Percentiles rank a stretch among this genome's conserved stretches.
Evolutionary conservation across 2,797 vertebrate species (phyloP).

Genomic region (Manis pentadactyla): DNA sequence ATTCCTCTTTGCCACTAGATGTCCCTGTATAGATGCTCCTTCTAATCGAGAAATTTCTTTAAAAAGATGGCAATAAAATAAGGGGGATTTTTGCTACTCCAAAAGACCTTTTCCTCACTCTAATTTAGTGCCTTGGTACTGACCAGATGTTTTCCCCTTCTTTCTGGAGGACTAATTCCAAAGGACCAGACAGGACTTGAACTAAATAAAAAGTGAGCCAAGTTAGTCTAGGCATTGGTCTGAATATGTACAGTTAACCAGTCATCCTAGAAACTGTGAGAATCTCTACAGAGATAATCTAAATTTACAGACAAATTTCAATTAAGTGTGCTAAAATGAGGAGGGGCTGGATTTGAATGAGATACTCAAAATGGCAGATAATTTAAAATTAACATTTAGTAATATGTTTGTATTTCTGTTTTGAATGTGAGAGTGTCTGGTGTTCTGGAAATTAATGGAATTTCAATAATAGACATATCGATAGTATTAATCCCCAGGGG

Average conservation of each 20-base stretch:
- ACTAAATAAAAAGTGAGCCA: background rate
- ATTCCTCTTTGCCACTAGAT: constrained; percentile 61
- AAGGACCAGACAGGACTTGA: background rate
- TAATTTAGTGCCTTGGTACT: background rate
- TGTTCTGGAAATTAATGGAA: background rate
- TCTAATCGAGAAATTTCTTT: background rate
- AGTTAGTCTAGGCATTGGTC: background rate
- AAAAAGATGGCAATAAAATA: background rate
- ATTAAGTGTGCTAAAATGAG: background rate
- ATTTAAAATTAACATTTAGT: background rate
- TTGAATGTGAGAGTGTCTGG: background rate
- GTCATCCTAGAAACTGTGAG: background rate
- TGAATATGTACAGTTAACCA: background rate
- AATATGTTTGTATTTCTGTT: constrained; percentile 9
- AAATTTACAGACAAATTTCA: background rate
- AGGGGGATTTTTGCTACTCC: background rate
- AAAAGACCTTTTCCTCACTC: background rate
- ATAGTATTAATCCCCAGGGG: background rate
- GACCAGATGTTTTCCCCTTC: background rate
- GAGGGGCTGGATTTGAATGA: background rate
- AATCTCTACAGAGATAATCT: background rate
- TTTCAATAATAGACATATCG: background rate
- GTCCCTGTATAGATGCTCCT: constrained; percentile 30
- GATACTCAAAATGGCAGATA: background rate
- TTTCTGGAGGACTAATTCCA: background rate